Conservation (phyloP, 2,888 invertebrate genomes). For the Dorcus parallelipipedus region DNA sequence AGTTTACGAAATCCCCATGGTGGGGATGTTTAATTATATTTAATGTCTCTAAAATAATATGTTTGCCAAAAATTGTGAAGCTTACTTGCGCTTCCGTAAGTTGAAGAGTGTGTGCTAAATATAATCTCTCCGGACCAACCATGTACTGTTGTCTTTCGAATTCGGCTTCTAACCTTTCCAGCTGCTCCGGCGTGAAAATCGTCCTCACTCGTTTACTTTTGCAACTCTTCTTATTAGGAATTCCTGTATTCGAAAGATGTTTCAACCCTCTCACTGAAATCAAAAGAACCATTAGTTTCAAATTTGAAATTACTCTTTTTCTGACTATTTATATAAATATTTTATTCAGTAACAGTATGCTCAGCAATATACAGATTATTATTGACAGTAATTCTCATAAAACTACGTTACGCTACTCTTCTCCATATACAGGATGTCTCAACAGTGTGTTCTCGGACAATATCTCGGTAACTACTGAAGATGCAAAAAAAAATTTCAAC, state of each 20-base stretch:
- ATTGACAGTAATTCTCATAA: too few relatives aligned
- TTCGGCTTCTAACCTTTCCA: constrained; percentile 90
- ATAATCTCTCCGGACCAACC: constrained; percentile 93
- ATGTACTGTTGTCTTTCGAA: constrained; percentile 96
- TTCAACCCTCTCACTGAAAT: constrained; percentile 40
- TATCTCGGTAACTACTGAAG: too few relatives aligned
- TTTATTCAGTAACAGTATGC: too few relatives aligned
- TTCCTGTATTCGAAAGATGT: constrained; percentile 34
- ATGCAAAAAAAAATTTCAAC: too few relatives aligned
- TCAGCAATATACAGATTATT: too few relatives aligned
- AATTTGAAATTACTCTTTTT: too few relatives aligned
- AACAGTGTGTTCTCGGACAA: too few relatives aligned
- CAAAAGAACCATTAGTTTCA: not conserved
- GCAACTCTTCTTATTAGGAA: constrained; percentile 50
- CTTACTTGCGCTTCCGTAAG: constrained; percentile 84
- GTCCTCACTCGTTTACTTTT: constrained; percentile 88
- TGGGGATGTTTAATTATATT: not conserved
- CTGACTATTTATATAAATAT: too few relatives aligned
- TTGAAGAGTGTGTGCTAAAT: constrained; percentile 83
- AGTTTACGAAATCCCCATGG: too few relatives aligned
- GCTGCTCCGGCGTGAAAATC: constrained; percentile 94
- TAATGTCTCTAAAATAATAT: not conserved
- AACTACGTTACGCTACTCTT: too few relatives aligned
- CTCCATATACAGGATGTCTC: too few relatives aligned
- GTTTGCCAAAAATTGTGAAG: not conserved